Conservation (phyloP, 2,888 invertebrate species). For the Alcis repandata region DNA sequence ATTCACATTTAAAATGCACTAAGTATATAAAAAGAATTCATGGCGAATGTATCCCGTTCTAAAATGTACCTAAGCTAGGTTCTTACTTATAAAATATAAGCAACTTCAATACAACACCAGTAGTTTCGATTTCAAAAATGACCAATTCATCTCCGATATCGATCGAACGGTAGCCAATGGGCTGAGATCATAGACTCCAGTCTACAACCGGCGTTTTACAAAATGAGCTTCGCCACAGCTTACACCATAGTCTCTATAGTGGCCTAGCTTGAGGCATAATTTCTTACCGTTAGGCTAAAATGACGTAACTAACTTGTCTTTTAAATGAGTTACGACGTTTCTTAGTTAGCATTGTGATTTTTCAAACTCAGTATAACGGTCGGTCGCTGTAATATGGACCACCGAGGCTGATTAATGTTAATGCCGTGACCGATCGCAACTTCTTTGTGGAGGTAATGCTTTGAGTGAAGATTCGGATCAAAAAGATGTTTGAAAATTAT, state of each 20-base stretch:
- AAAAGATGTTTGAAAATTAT: conserved; percentile 38
- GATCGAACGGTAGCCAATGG: conserved; percentile 53
- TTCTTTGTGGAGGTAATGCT: conserved; percentile 60
- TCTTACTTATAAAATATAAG: neutral
- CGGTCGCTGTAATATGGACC: conserved; percentile 62
- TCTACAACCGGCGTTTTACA: conserved; percentile 59
- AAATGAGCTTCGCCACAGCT: conserved; percentile 53
- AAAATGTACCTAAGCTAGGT: neutral
- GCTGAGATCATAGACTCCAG: conserved; percentile 44
- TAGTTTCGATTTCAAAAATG: conserved; percentile 31
- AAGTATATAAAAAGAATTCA: no score
- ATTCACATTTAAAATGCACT: no score
- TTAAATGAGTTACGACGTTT: conserved; percentile 19
- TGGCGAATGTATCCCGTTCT: no score
- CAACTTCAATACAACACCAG: neutral
- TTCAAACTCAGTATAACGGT: conserved; percentile 72
- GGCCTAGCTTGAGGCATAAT: conserved; percentile 53
- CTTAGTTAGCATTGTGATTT: conserved; percentile 32
- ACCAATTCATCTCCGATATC: conserved; percentile 53
- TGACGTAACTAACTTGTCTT: conserved; percentile 24
- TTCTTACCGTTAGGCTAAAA: conserved; percentile 41
- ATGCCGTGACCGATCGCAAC: conserved; percentile 61
- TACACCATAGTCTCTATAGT: conserved; percentile 24
- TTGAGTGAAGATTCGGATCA: conserved; percentile 47
- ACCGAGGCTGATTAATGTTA: conserved; percentile 65